Percentiles rank a stretch among this genome's conserved stretches.
phyloP scores from a whole-genome alignment of 2,888 invertebrate species.

The Loripinus fragilis region DNA sequence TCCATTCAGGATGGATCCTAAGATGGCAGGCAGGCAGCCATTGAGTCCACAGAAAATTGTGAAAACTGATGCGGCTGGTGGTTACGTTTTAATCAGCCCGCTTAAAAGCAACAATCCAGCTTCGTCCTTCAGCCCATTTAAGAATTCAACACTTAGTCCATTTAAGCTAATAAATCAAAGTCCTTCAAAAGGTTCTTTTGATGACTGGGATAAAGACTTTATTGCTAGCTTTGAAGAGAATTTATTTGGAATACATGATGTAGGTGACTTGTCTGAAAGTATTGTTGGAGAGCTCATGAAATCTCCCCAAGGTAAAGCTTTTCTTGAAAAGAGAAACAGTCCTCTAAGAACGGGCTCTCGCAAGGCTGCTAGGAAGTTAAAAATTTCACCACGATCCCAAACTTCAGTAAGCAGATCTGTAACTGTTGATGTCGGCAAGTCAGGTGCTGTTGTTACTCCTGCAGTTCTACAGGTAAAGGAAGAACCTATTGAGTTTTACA shows the following conservation, averaged over 20 bases:
- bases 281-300: conserved; percentile 65
- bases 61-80: conserved; percentile 28
- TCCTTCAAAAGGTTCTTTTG: conserved; percentile 59
- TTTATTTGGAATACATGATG: conserved; percentile 66
- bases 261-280: conserved; percentile 41
- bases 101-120: conserved; percentile 28
- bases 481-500: conserved; percentile 14
- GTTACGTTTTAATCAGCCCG: conserved; percentile 36
- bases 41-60: conserved; percentile 17
- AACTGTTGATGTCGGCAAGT: not conserved
- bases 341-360: conserved; percentile 38
- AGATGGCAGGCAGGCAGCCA: not conserved
- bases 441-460: not conserved
- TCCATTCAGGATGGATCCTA: conserved; percentile 12
- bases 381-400: conserved; percentile 44
- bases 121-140: conserved; percentile 52
- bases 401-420: conserved; percentile 6
- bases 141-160: conserved; percentile 58
- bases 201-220: conserved; percentile 73
- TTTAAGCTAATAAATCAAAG: conserved; percentile 51
- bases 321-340: conserved; percentile 58
- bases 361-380: conserved; percentile 33
- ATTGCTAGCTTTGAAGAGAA: conserved; percentile 73
- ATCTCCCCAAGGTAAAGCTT: conserved; percentile 65
- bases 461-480: conserved; percentile 22